A percentile compares a stretch with the other conserved stretches of the same genome.
These are phyloP conservation scores for Scytalopus superciliaris DNA, from an alignment of 2,113 vertebrate genomes.

Conservation along the genomic window DNA sequence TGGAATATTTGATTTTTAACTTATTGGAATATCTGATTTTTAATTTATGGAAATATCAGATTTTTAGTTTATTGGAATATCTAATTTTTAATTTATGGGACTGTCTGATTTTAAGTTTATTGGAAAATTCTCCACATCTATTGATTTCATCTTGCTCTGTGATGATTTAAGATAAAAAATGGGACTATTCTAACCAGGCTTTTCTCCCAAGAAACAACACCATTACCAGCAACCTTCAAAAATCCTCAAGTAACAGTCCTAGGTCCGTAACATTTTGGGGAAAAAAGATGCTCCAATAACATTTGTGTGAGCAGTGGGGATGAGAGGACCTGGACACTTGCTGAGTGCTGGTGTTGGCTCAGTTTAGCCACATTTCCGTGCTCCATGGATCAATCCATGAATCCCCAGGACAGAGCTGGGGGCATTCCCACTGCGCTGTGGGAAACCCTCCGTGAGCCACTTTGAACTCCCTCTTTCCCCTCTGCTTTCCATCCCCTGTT, in stretches of 20 bases:
- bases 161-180: neutral
- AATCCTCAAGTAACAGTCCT: neutral
- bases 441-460: neutral
- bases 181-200: neutral
- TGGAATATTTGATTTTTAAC: neutral
- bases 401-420: neutral
- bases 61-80: neutral
- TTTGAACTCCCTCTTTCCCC: neutral
- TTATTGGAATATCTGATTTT: neutral
- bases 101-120: neutral
- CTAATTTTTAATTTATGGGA: neutral
- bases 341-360: neutral
- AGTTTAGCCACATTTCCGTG: neutral
- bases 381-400: neutral
- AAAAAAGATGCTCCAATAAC: neutral
- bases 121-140: neutral
- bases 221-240: neutral
- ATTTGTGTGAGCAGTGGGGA: neutral
- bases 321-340: neutral
- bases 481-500: neutral
- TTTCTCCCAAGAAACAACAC: rapidly evolving
- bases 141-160: neutral
- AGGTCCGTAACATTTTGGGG: rapidly evolving
- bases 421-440: neutral
- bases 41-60: neutral